Conservation (phyloP, 2,797 vertebrate genomes). For the Gymnocypris eckloni region DNA sequence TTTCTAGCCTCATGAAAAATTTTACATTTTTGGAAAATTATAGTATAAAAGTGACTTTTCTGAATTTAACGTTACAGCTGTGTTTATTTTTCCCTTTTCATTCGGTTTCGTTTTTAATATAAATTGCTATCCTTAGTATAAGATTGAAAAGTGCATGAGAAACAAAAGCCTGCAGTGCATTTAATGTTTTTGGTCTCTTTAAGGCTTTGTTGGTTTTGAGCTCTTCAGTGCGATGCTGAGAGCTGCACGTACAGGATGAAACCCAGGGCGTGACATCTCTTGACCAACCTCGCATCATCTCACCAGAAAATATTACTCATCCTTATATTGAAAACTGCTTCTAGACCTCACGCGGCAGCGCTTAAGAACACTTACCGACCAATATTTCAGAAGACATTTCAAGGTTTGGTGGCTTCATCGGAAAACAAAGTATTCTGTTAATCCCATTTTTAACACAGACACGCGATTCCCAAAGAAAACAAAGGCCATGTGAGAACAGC, state of each 20-base stretch:
- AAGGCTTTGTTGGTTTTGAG: background rate
- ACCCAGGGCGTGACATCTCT: constrained; percentile 24
- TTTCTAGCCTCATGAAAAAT: background rate
- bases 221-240: background rate
- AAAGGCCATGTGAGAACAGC: background rate
- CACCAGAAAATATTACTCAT: background rate
- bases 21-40: no score
- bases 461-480: background rate
- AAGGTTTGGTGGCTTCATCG: background rate
- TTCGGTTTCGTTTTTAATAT: background rate
- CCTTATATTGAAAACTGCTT: background rate
- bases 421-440: background rate
- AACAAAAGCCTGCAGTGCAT: background rate
- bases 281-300: background rate
- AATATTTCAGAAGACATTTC: background rate
- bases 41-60: background rate
- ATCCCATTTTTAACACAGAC: background rate
- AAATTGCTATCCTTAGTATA: background rate
- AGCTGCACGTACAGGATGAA: constrained; percentile 52
- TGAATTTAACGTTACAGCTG: background rate
- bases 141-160: background rate
- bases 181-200: background rate
- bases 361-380: background rate
- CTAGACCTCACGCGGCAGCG: background rate
- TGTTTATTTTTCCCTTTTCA: background rate